These are phyloP conservation scores for Bucorvus abyssinicus DNA, from an alignment of 2,797 vertebrate genomes.

Conservation along the genomic window DNA sequence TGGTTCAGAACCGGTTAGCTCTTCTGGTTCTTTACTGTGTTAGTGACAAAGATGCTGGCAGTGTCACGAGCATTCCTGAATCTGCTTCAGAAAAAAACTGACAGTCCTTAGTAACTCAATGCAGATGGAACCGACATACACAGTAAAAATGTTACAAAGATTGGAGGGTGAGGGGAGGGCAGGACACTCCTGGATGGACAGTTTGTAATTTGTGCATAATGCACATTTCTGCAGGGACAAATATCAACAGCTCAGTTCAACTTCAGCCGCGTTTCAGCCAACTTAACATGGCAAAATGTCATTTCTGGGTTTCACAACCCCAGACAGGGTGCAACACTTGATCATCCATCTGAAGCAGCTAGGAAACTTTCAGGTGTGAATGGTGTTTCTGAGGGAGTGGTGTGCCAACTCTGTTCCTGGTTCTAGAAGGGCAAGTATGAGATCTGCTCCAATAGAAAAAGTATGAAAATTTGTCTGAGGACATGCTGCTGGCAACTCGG, in stretches of 20 bases:
- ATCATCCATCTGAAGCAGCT: neutral
- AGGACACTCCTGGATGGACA: accelerated
- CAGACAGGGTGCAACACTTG: neutral
- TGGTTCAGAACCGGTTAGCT: neutral
- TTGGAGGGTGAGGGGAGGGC: accelerated
- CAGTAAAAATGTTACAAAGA: neutral
- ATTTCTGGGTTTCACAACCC: neutral
- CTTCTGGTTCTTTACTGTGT: neutral
- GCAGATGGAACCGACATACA: neutral
- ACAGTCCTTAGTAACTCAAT: neutral
- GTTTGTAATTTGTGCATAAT: neutral
- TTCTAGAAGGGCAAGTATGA: neutral
- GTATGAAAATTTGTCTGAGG: neutral
- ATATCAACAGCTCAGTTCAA: neutral
- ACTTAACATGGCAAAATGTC: neutral
- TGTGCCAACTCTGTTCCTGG: neutral
- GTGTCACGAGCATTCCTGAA: neutral
- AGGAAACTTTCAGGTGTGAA: accelerated
- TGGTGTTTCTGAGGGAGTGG: neutral
- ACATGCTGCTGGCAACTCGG: neutral
- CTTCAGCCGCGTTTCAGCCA: neutral
- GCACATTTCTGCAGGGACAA: neutral
- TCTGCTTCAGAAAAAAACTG: neutral
- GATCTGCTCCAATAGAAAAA: neutral
- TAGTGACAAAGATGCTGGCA: neutral